Evolutionary conservation across 2,113 vertebrate genomes (phyloP).

Genomic region (Tamias sibiricus): DNA sequence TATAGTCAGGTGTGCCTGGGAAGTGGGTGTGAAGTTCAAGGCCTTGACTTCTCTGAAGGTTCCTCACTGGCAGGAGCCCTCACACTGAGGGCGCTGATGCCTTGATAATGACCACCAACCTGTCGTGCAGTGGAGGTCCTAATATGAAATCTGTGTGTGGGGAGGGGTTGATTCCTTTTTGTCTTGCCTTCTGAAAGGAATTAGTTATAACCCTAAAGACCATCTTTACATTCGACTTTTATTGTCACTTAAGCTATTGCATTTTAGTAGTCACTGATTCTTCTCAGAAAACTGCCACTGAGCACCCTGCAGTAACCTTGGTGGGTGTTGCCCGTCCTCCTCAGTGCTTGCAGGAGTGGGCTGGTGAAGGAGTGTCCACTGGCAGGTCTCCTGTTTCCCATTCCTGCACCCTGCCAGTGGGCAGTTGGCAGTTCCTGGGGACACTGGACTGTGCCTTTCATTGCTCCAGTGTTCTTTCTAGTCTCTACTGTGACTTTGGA

Average conservation of each 20-base stretch:
- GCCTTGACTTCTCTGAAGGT: neutral
- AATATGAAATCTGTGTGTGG: neutral
- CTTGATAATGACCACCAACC: neutral
- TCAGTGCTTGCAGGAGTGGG: neutral
- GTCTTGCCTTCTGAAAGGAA: neutral
- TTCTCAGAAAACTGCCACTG: neutral
- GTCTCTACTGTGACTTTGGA: neutral
- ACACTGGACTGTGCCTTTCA: neutral
- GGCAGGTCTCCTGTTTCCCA: neutral
- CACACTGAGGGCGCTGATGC: neutral
- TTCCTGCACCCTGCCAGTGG: neutral
- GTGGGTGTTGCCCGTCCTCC: neutral
- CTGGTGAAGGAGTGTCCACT: neutral
- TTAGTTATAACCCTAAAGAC: neutral
- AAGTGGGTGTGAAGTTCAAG: neutral
- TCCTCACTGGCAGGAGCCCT: neutral
- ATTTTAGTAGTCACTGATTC: neutral
- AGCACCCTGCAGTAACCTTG: neutral
- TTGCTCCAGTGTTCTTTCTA: neutral
- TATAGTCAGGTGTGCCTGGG: neutral
- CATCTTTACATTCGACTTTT: neutral
- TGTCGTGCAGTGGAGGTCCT: neutral
- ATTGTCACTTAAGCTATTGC: neutral
- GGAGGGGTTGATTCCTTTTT: neutral
- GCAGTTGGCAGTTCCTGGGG: neutral